Evolutionary conservation across 2,113 vertebrate species (phyloP).

Genomic region (Willisornis vidua): DNA sequence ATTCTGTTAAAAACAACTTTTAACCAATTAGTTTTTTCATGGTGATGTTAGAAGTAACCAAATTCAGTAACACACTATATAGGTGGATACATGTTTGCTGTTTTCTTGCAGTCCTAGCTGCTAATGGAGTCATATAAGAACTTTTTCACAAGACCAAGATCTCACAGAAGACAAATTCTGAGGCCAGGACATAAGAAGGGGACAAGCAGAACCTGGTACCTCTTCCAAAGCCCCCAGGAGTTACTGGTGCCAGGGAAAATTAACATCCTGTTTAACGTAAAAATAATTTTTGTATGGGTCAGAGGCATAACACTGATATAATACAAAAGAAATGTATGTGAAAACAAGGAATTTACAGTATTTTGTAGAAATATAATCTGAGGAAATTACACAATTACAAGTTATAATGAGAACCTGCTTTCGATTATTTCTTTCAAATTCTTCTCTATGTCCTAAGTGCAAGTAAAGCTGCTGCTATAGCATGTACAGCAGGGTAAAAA

Average conservation of each 20-base stretch:
- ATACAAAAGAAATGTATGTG: neutral
- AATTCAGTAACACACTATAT: neutral
- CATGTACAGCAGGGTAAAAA: neutral
- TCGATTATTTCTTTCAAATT: neutral
- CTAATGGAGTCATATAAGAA: neutral
- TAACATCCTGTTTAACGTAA: neutral
- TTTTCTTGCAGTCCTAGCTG: neutral
- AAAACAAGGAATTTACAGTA: conserved; percentile 22
- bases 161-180: neutral
- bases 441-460: neutral
- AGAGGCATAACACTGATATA: neutral
- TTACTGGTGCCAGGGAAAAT: neutral
- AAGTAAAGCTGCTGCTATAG: neutral
- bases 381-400: conserved; percentile 25
- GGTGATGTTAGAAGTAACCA: neutral
- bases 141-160: neutral
- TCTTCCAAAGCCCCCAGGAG: neutral
- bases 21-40: neutral
- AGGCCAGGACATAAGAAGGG: neutral
- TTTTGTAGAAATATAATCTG: conserved; percentile 2
- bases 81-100: neutral
- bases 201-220: neutral
- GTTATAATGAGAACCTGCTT: neutral
- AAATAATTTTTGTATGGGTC: neutral
- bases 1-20: neutral